phyloP scores from a whole-genome alignment of 2,888 invertebrate species.

The Trissolcus brochymenae region DNA sequence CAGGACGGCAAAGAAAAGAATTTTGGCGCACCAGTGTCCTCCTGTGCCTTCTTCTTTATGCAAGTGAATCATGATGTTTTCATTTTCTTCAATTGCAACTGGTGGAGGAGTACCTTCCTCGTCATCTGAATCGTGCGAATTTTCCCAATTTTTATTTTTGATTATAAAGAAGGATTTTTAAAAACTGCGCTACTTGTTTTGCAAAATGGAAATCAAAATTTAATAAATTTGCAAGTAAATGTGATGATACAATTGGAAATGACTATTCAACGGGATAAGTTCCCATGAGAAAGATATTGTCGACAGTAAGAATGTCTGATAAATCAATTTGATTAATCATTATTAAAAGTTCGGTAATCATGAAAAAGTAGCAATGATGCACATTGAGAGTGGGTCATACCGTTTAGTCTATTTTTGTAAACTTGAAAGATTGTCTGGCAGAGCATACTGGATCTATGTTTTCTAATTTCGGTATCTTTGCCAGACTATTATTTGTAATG shows the following conservation, averaged over 20 bases:
- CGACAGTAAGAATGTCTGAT: background rate
- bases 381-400: slow-evolving; percentile 69
- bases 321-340: background rate
- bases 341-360: slow-evolving; percentile 29
- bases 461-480: slow-evolving; percentile 65
- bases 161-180: background rate
- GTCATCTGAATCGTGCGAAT: slow-evolving; percentile 65
- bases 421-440: slow-evolving; percentile 67
- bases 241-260: background rate
- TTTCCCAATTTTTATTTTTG: background rate
- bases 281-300: background rate
- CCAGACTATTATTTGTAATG: slow-evolving; percentile 60
- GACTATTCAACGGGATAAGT: too few species aligned
- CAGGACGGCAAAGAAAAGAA: slow-evolving; percentile 87
- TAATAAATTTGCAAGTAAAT: background rate
- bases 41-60: slow-evolving; percentile 87
- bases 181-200: background rate
- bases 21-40: slow-evolving; percentile 90
- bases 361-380: slow-evolving; percentile 59
- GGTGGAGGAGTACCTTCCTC: slow-evolving; percentile 73
- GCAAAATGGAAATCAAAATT: background rate
- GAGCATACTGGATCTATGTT: slow-evolving; percentile 65
- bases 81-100: slow-evolving; percentile 71
- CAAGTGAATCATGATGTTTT: slow-evolving; percentile 87
- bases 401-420: slow-evolving; percentile 73